These are phyloP conservation scores for Plecturocebus donacophilus DNA, from an alignment of 2,113 vertebrate species.

Conservation along the genomic window DNA sequence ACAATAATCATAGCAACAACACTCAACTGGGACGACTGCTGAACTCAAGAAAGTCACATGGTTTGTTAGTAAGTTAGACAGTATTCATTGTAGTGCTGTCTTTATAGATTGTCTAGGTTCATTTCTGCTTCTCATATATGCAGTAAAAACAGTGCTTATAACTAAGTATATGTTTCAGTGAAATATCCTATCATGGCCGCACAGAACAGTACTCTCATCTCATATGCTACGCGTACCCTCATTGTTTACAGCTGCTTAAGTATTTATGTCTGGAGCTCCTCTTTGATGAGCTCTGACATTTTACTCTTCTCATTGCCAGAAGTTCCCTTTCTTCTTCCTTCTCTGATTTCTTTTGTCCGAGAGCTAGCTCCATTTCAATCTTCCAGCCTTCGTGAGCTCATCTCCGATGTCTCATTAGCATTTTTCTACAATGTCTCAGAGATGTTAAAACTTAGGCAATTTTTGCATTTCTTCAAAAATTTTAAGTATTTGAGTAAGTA, in stretches of 20 bases:
- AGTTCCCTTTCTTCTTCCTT: conserved; percentile 10
- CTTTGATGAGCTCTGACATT: background rate
- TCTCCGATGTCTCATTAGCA: background rate
- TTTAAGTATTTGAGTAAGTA: conserved; percentile 33
- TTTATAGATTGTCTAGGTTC: background rate
- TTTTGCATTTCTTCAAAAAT: background rate
- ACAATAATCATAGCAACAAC: background rate
- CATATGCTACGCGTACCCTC: background rate
- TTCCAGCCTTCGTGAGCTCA: background rate
- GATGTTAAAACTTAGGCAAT: conserved; percentile 3
- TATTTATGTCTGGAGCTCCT: background rate
- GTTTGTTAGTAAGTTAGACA: background rate
- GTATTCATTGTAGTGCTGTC: background rate
- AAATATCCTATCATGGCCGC: background rate
- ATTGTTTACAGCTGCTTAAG: background rate
- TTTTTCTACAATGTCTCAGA: background rate
- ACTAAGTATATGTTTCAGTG: background rate
- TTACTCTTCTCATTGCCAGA: background rate
- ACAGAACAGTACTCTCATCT: background rate
- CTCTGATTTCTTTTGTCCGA: background rate
- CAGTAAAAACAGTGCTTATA: background rate
- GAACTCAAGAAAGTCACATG: background rate
- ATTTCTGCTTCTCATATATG: background rate
- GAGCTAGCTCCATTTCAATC: background rate
- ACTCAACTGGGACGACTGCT: background rate